phyloP scores from a whole-genome alignment of 2,888 invertebrate genomes.

The Brachypalpus laphriformis region DNA sequence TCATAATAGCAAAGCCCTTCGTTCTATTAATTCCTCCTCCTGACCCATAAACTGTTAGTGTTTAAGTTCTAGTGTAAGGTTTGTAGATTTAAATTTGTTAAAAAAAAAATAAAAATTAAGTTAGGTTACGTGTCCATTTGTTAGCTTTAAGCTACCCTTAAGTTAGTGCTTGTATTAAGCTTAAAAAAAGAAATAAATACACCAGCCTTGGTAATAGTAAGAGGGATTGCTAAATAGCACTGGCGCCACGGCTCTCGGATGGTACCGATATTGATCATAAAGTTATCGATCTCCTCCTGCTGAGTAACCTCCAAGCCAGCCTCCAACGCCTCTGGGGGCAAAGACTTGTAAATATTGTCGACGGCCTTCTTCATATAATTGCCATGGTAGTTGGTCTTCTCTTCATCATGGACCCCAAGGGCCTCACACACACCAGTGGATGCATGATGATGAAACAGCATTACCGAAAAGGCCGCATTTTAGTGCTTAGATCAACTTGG shows the following conservation, averaged over 20 bases:
- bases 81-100: too few relatives aligned
- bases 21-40: too few relatives aligned
- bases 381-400: slow-evolving; percentile 95
- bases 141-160: too few relatives aligned
- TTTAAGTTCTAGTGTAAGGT: too few relatives aligned
- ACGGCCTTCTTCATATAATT: slow-evolving; percentile 98
- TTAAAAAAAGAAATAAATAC: too few relatives aligned
- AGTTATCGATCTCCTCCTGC: slow-evolving; percentile 86
- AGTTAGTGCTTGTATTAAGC: too few relatives aligned
- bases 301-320: slow-evolving; percentile 93
- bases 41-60: too few relatives aligned
- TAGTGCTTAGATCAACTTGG: slow-evolving; percentile 90
- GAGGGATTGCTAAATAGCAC: slow-evolving; percentile 97
- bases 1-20: too few relatives aligned
- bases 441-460: slow-evolving; percentile 99
- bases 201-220: slow-evolving; percentile 98
- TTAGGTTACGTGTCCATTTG: too few relatives aligned
- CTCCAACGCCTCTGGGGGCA: slow-evolving; percentile 92
- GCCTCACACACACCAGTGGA: slow-evolving; percentile 99
- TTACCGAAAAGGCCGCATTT: slow-evolving; percentile 85
- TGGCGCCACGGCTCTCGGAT: slow-evolving; percentile 99
- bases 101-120: too few relatives aligned
- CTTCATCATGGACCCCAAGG: slow-evolving; percentile 96
- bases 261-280: slow-evolving; percentile 88
- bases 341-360: slow-evolving; percentile 92